Evolutionary conservation across 2,113 vertebrate genomes (phyloP).

Genomic region (Gymnarchus niloticus): DNA sequence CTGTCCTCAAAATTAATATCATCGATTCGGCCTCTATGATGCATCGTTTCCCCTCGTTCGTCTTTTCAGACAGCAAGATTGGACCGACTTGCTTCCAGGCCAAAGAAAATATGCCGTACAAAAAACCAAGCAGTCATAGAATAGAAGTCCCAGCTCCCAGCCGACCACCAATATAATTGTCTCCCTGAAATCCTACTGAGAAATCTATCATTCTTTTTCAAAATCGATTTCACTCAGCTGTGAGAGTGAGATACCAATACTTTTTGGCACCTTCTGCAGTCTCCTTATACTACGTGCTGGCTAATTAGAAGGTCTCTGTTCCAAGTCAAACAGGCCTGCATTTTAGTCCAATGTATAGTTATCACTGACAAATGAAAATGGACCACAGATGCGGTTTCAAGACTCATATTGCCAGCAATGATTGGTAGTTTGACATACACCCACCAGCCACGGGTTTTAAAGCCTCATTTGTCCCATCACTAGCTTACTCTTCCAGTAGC

Average conservation of each 20-base stretch:
- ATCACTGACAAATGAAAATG: not conserved
- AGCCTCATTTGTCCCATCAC: no score
- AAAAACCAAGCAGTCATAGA: not conserved
- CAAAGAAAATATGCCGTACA: not conserved
- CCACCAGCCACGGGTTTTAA: no score
- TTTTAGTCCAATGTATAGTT: not conserved
- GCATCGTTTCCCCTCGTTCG: not conserved
- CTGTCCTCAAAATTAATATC: not conserved
- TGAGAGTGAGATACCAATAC: not conserved
- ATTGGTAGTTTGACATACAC: no score
- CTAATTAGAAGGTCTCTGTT: not conserved
- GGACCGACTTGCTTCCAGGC: not conserved
- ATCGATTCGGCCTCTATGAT: not conserved
- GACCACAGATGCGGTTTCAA: no score
- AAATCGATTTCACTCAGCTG: not conserved
- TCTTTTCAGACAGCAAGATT: no score
- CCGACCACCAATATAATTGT: no score
- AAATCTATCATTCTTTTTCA: not conserved
- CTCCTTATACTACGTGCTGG: not conserved
- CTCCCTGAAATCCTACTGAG: not conserved
- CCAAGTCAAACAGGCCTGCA: not conserved
- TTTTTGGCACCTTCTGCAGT: not conserved
- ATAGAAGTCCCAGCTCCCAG: no score
- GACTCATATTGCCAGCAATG: no score
- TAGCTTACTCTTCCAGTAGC: no score